Percentiles rank a stretch among this genome's conserved stretches.
These are phyloP conservation scores for Gorsachius goisagi DNA, from an alignment of 2,113 vertebrate genomes.

Conservation along the genomic window DNA sequence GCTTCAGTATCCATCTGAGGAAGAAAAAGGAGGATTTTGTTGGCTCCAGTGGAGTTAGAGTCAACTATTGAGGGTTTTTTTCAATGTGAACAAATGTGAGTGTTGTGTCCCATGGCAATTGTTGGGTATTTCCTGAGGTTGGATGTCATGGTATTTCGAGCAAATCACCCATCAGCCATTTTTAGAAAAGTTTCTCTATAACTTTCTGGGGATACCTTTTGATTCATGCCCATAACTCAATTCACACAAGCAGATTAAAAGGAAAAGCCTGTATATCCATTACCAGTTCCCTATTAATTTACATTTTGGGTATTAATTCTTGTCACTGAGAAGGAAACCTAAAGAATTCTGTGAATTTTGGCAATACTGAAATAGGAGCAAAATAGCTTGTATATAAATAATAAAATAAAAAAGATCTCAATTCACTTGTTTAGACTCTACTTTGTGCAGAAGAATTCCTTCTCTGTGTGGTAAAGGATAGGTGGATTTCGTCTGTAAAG, in stretches of 20 bases:
- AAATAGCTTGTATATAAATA: not conserved
- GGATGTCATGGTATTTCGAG: not conserved
- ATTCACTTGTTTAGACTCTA: not conserved
- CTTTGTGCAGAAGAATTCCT: not conserved
- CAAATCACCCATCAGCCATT: not conserved
- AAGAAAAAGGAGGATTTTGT: not conserved
- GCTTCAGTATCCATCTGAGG: not conserved
- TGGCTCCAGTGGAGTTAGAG: not conserved
- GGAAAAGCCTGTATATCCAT: not conserved
- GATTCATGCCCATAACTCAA: not conserved
- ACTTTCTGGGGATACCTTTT: not conserved
- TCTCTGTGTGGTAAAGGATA: not conserved
- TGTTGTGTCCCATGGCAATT: not conserved
- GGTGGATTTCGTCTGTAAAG: slow-evolving; percentile 5
- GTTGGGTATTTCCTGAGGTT: not conserved
- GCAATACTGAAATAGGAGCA: not conserved
- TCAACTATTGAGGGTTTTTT: not conserved
- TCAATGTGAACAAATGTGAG: not conserved
- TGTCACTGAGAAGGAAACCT: not conserved
- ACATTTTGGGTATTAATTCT: not conserved
- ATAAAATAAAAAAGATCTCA: not conserved
- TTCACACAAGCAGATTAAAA: not conserved
- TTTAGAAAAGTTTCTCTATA: not conserved
- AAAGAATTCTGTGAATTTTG: not conserved
- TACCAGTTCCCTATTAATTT: not conserved